Evolutionary conservation across 2,888 invertebrate genomes (phyloP).

Genomic region (Tinea trinotella): DNA sequence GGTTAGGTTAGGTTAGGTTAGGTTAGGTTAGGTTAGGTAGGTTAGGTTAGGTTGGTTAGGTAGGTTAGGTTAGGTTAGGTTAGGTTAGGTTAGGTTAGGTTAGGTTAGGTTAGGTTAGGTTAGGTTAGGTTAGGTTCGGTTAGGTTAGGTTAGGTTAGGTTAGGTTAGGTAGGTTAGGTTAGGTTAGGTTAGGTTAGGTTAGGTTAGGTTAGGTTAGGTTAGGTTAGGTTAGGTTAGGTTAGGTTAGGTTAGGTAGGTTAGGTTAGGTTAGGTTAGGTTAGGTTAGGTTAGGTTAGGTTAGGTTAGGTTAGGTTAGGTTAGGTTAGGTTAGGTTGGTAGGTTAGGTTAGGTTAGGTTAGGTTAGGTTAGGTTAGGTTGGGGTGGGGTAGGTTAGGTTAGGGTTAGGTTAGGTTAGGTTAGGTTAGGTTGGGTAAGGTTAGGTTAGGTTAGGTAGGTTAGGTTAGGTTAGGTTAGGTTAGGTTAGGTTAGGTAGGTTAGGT

Average conservation of each 20-base stretch:
- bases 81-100: not conserved
- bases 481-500: too few species aligned
- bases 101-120: slow-evolving; percentile 1
- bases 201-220: slow-evolving; percentile 20
- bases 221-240: slow-evolving; percentile 20
- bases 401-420: slow-evolving; percentile 18
- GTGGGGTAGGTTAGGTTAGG: slow-evolving; percentile 15
- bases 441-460: slow-evolving; percentile 18
- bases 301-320: slow-evolving; percentile 19
- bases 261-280: slow-evolving; percentile 19
- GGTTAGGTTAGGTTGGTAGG: too few species aligned
- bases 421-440: slow-evolving; percentile 18
- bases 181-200: slow-evolving; percentile 5
- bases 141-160: too few species aligned
- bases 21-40: not conserved
- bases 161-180: too few species aligned
- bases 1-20: not conserved
- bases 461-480: too few species aligned
- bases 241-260: too few species aligned
- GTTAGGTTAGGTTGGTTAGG: too few species aligned
- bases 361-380: slow-evolving; percentile 18
- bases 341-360: slow-evolving; percentile 18
- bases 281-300: slow-evolving; percentile 19
- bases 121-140: too few species aligned
- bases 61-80: too few species aligned